A percentile compares a stretch with the other conserved stretches of the same genome.
Evolutionary conservation across 2,113 vertebrate species (phyloP).

Genomic region (Eurypyga helias): DNA sequence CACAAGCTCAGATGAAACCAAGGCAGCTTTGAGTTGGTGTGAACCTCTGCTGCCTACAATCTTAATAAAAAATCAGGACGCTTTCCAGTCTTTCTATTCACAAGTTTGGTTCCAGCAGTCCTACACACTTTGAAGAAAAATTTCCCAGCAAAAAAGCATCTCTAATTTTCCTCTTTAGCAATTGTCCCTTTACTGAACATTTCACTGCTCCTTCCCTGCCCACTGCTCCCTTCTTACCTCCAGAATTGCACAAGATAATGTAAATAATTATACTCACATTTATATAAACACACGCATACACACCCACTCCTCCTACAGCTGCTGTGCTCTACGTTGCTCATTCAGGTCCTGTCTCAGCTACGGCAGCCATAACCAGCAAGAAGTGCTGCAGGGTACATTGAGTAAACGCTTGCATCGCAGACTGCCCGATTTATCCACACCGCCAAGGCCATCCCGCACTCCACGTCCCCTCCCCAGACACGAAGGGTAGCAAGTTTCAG

Average conservation of each 20-base stretch:
- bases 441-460: background rate
- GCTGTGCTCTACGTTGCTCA: background rate
- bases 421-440: background rate
- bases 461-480: background rate
- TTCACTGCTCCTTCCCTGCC: slow-evolving; percentile 6
- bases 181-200: background rate
- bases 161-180: background rate
- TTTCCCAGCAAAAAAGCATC: background rate
- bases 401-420: background rate
- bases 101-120: background rate
- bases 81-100: background rate
- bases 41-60: background rate
- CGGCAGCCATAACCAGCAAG: background rate
- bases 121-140: background rate
- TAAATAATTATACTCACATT: background rate
- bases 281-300: background rate
- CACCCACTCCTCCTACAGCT: background rate
- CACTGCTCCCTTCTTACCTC: slow-evolving; percentile 13
- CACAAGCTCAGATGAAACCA: background rate
- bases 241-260: slow-evolving; percentile 1
- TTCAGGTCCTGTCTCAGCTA: background rate
- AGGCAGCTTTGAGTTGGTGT: background rate
- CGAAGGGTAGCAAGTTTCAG: background rate
- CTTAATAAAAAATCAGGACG: background rate
- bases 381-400: background rate